These are phyloP conservation scores for Invenusta paracnida DNA, from an alignment of 2,888 invertebrate genomes.

Conservation along the genomic window DNA sequence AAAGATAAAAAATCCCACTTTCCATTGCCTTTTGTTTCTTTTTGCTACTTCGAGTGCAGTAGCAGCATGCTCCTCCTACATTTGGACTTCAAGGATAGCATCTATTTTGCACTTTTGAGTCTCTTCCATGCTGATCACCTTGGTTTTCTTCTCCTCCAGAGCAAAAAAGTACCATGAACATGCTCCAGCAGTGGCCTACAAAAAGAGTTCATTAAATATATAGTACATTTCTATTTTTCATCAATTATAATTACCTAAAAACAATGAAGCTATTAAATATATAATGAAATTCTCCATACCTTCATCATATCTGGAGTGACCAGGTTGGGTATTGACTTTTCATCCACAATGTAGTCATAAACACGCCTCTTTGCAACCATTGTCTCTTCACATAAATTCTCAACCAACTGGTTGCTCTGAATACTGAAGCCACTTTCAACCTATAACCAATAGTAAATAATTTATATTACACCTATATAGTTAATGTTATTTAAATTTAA, in stretches of 20 bases:
- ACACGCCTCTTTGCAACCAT: not conserved
- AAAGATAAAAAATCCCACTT: not conserved
- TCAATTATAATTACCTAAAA: not conserved
- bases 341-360: not conserved
- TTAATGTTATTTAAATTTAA: no score
- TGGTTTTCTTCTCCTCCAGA: not conserved
- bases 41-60: not conserved
- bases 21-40: not conserved
- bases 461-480: no score
- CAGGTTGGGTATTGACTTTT: not conserved
- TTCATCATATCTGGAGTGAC: not conserved
- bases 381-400: not conserved
- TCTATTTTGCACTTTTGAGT: not conserved
- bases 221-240: not conserved
- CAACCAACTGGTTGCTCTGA: not conserved
- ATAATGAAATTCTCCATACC: not conserved
- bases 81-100: not conserved
- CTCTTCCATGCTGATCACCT: not conserved
- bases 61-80: not conserved
- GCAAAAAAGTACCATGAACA: not conserved
- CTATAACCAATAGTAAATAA: no score
- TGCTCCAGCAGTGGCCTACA: not conserved
- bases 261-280: not conserved
- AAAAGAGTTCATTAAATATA: not conserved
- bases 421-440: no score